These are phyloP conservation scores for Selene dorsalis DNA, from an alignment of 2,797 vertebrate species.

Conservation along the genomic window DNA sequence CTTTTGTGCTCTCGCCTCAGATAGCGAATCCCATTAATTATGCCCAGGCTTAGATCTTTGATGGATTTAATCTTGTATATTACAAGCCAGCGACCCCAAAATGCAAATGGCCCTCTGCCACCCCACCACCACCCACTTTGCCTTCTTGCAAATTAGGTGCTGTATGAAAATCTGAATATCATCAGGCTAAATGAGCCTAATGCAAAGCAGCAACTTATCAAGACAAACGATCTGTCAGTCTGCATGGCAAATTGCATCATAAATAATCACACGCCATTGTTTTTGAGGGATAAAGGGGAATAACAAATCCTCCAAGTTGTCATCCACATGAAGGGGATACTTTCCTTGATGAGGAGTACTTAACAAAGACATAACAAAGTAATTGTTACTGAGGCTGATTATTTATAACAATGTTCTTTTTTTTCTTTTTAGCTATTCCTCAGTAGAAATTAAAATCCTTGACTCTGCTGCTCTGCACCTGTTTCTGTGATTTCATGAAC, in stretches of 20 bases:
- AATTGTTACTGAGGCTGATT: conserved; percentile 57
- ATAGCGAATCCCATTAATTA: conserved; percentile 83
- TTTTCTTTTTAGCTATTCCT: conserved; percentile 53
- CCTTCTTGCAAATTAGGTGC: conserved; percentile 86
- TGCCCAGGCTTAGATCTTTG: conserved; percentile 78
- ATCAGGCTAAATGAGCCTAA: conserved; percentile 85
- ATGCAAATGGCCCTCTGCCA: conserved; percentile 78
- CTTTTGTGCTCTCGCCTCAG: conserved; percentile 72
- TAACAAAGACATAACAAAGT: conserved; percentile 68
- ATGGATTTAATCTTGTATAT: conserved; percentile 89
- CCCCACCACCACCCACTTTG: conserved; percentile 33
- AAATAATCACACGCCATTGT: conserved; percentile 83
- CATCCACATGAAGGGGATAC: conserved; percentile 75
- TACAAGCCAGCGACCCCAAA: conserved; percentile 81
- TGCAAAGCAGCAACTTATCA: conserved; percentile 85
- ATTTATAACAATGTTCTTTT: conserved; percentile 46
- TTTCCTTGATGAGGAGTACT: conserved; percentile 76
- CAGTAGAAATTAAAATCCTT: conserved; percentile 29
- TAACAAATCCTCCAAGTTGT: conserved; percentile 82
- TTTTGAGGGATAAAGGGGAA: conserved; percentile 81
- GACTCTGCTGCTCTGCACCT: conserved; percentile 8
- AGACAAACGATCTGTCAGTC: conserved; percentile 86
- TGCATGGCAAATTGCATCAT: conserved; percentile 78
- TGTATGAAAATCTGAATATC: conserved; percentile 85
- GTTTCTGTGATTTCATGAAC: neutral